Evolutionary conservation across 2,888 invertebrate species (phyloP).

Genomic region (Ferrisia virgata): DNA sequence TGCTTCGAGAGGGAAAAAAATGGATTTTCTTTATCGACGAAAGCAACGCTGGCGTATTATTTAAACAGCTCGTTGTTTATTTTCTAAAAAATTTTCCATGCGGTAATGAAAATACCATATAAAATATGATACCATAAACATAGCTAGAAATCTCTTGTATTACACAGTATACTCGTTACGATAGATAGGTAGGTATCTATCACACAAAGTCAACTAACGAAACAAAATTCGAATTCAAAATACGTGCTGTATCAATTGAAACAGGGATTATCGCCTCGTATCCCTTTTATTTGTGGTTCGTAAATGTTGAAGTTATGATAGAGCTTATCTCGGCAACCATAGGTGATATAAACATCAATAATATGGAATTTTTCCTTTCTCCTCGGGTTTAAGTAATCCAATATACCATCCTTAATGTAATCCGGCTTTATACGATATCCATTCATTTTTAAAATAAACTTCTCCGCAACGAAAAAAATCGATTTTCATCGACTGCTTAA

Average conservation of each 20-base stretch:
- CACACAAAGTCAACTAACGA: background rate
- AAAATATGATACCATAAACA: background rate
- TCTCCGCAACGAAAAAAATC: background rate
- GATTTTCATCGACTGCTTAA: background rate
- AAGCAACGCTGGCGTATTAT: background rate
- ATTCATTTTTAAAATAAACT: background rate
- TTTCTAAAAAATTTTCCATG: background rate
- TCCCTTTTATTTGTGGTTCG: background rate
- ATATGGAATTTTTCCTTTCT: background rate
- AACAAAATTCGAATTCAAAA: background rate
- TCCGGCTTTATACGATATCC: background rate
- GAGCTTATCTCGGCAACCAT: background rate
- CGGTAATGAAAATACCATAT: background rate
- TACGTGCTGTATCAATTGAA: constrained; percentile 35
- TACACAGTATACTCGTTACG: no score
- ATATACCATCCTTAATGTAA: background rate
- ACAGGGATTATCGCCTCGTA: background rate
- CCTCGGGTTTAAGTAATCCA: background rate
- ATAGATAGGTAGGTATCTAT: no score
- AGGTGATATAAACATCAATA: background rate
- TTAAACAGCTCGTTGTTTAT: background rate
- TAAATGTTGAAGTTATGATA: background rate
- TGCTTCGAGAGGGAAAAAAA: background rate
- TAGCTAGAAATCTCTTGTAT: no score
- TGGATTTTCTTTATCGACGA: background rate